Base-by-base conservation (phyloP, 2,113 vertebrate species). In the Sinocyclocheilus rhinocerous region DNA sequence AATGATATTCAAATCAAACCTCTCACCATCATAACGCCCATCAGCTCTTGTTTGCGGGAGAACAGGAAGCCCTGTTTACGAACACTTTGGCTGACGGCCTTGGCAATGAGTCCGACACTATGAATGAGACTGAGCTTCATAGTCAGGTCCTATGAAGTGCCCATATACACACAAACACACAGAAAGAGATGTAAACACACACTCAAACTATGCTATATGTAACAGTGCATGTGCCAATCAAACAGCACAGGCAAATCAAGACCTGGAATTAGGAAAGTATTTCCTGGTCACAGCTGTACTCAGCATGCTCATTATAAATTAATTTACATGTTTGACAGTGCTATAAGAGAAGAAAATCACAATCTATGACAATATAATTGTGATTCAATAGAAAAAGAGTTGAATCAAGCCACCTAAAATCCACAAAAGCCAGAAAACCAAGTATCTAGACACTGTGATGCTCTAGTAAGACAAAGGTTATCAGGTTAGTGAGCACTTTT, bases 51-150 rank as follows among this genome's bases (percentile, higher is more conserved):
- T 88, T 99, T 99, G 90, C 93, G 95, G 5, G 93, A 87, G 91
- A 98, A 97, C 87, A 92, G 4, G 91, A 96, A 98, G 89, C 93
- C 92, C 33, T 94, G 90, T 0, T 94, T 93, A 77, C 95, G 95
- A 0, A 90, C 52, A 0, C 95, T 95, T 61, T 77, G 89, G 11
- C 86, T 93, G 88, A 98, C 87, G 72, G 97, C 96, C 88, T 91
- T 96, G 87, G 95, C 95, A 59, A 98, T 95, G 91, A 97, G 95
- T 50, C 95, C 96, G 36, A 97, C 87, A 36, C 96, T 98, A 91
- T 95, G 94, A 88, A 97, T 95, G 18, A 99, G 94, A 91, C 96
- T 96, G 59, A 99, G 95, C 92, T 97, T 98, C 95, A 99, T 95
- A 12, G 95, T 95, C 65, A 97, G 86, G 90, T 99, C 97, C 97